These are phyloP conservation scores for Timema podura DNA, from an alignment of 2,888 invertebrate species.

Conservation along the genomic window DNA sequence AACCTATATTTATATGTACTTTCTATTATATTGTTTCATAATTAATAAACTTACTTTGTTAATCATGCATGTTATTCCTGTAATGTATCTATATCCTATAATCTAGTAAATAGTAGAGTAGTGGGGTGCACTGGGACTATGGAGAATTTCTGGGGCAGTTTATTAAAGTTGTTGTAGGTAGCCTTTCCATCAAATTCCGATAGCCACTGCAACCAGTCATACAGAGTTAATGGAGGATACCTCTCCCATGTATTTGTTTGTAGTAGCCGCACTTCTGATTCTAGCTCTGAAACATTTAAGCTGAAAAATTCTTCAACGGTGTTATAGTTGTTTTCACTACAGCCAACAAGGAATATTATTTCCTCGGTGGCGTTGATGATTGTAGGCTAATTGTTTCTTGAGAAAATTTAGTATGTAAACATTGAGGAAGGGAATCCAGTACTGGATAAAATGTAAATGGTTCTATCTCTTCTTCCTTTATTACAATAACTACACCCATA, in stretches of 20 bases:
- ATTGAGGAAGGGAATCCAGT: neutral
- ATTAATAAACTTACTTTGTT: no score
- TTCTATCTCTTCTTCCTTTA: neutral
- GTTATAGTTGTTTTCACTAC: neutral
- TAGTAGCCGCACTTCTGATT: neutral
- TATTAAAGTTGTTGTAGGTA: neutral
- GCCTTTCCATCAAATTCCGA: neutral
- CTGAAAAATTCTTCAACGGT: neutral
- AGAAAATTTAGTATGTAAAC: neutral
- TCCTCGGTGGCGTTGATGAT: neutral
- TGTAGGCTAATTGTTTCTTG: constrained; percentile 7
- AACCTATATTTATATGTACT: no score
- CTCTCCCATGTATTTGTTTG: neutral
- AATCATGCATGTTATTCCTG: no score
- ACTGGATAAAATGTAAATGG: constrained; percentile 5
- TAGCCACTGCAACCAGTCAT: constrained; percentile 5
- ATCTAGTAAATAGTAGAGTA: no score
- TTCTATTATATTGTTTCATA: no score
- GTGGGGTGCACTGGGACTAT: no score
- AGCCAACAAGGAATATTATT: neutral
- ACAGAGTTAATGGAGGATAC: neutral
- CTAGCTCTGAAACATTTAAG: constrained; percentile 9
- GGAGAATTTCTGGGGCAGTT: neutral
- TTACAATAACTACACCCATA: neutral
- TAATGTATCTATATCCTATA: no score